Evolutionary conservation across 2,113 vertebrate species (phyloP).

Genomic region (Myanophis thanlyinensis): DNA sequence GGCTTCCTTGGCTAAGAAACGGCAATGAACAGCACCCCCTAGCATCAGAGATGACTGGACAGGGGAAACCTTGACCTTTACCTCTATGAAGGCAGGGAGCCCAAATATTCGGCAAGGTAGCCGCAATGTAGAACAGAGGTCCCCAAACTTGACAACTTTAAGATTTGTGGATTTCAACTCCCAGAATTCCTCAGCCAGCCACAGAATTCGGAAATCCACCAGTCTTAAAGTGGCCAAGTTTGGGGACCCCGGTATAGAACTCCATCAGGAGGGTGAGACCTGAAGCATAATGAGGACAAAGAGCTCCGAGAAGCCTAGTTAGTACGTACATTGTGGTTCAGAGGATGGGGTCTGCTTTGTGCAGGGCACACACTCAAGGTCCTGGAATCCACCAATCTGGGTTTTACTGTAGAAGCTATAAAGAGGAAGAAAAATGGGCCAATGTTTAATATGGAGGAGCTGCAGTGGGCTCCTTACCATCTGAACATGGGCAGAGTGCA

Average conservation of each 20-base stretch:
- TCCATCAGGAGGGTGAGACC: neutral
- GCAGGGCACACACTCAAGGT: conserved; percentile 80
- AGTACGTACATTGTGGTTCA: conserved; percentile 72
- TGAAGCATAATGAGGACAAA: neutral
- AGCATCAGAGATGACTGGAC: neutral
- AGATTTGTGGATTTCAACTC: neutral
- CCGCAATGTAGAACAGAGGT: neutral
- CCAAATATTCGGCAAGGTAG: neutral
- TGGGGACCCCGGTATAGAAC: too few relatives aligned
- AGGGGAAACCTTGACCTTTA: neutral
- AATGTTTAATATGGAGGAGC: neutral
- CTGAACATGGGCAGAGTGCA: neutral
- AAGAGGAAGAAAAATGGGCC: conserved; percentile 29
- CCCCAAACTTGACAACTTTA: neutral
- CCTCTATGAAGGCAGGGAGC: neutral
- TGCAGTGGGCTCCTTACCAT: accelerated
- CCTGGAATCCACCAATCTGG: conserved; percentile 76
- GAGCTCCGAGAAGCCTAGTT: neutral
- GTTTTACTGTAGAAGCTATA: conserved; percentile 81
- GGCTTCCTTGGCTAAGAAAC: neutral
- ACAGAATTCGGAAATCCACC: too few relatives aligned
- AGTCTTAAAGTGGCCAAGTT: neutral
- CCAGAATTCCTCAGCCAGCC: too few relatives aligned
- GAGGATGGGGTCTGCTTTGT: conserved; percentile 69
- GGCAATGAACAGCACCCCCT: neutral